Percentiles rank a stretch among this genome's conserved stretches.
Conservation (phyloP, 2,113 vertebrate species). For the Microcebus lehilahytsara region DNA sequence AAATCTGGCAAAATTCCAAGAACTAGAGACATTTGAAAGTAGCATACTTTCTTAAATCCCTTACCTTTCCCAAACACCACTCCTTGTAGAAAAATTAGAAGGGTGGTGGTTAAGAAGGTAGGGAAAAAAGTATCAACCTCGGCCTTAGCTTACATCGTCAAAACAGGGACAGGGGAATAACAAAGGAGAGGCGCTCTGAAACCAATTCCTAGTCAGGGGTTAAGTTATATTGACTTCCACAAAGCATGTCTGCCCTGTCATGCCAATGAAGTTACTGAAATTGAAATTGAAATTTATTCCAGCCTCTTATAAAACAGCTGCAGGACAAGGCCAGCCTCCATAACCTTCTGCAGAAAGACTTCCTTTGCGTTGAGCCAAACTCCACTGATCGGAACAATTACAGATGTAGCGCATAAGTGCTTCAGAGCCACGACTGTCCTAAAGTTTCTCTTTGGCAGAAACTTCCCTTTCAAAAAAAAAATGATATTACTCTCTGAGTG, state of each 20-base stretch:
- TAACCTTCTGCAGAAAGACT: neutral
- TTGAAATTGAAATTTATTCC: neutral
- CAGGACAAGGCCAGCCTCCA: neutral
- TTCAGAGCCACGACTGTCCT: neutral
- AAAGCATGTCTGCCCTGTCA: neutral
- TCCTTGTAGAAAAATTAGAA: neutral
- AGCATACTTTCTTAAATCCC: neutral
- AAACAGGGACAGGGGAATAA: neutral
- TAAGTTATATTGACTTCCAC: neutral
- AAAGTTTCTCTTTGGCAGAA: neutral
- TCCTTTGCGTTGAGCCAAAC: neutral
- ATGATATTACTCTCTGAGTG: neutral
- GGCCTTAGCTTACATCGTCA: neutral
- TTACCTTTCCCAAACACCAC: neutral
- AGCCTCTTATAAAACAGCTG: neutral
- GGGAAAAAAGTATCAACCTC: neutral
- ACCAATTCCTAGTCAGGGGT: neutral
- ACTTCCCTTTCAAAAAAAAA: neutral
- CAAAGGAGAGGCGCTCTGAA: neutral
- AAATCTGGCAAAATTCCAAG: slow-evolving; percentile 9
- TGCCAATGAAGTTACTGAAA: slow-evolving; percentile 32
- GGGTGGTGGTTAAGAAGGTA: neutral
- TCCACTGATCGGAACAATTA: neutral
- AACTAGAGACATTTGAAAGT: slow-evolving; percentile 39
- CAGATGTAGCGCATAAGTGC: neutral